Evolutionary conservation across 2,888 invertebrate genomes (phyloP), one percentile per base, ranked within the genome.

Genomic region (Esperia sulphurella): DNA sequence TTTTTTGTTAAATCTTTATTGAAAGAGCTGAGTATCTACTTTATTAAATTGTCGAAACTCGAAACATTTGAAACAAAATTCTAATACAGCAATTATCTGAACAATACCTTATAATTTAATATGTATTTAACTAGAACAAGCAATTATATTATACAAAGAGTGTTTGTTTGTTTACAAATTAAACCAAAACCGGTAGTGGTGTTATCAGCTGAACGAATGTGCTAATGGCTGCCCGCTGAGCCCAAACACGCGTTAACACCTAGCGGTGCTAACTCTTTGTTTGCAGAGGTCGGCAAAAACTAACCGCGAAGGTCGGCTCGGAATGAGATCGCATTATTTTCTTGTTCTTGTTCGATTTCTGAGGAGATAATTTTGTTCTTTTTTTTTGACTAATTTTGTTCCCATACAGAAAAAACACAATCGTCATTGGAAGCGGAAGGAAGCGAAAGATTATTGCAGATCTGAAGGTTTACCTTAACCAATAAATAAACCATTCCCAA

Each of bases 181-280:
- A 45, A 45, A 39, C 14, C 8, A 39, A 14, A 39, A 45, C 45
- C 45, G 39, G 45, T 30, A 45, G 45, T 39, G 37, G 8, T 28
- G 28, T 41, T 41, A 21, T 46, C 40, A 21, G 4, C 8, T 29
- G 31, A 14, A 1, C 33, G 21, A 12, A 28, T n/a, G 45, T 45
- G 41, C 28, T 46, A 46, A 41, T 30, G 39, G 21, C 14, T 14
- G 33, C 1, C 33, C 21, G 35, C 13, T 39, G 39, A 10, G 41
- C 33, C 12, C 41, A 41, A 46, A 14, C 8, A 33, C 33, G 35
- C 21, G 33, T 46, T 41, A 21, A 35, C 41, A 41, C 33, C 41
- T 41, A 21, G 40, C 31, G n/a, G 21, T 28, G 28, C 31, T 38
- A 45, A 41, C 21, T 31, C 33, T 41, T 46, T 41, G 46, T 46